Conservation (phyloP, 2,888 invertebrate species). For the Cheilosia pagana region DNA sequence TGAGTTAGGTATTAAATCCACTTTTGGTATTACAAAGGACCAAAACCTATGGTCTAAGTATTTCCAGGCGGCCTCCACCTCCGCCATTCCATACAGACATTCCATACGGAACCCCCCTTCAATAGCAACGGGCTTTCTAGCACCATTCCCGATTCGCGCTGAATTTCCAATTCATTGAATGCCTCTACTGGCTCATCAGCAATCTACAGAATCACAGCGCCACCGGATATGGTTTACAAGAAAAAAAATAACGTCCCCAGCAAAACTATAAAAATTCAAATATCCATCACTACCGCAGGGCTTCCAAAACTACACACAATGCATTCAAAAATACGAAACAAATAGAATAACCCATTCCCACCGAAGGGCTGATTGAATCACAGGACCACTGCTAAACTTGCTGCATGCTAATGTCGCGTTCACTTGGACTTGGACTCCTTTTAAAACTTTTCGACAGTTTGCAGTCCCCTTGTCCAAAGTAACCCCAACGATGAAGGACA, state of each 20-base stretch:
- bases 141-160: no score
- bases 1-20: no score
- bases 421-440: not conserved
- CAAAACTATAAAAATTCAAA: conserved; percentile 33
- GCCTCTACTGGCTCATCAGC: not conserved
- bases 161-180: no score
- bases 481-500: conserved; percentile 41
- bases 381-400: conserved; percentile 62
- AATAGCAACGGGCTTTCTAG: no score
- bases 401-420: conserved; percentile 72
- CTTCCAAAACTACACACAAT: not conserved
- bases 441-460: conserved; percentile 30
- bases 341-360: conserved; percentile 13
- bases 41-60: no score
- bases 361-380: conserved; percentile 65
- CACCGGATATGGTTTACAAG: not conserved
- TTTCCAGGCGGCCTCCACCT: no score
- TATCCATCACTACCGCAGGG: conserved; percentile 3
- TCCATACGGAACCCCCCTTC: no score
- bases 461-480: conserved; percentile 31
- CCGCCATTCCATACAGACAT: no score
- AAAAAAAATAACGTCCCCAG: conserved; percentile 4
- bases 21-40: no score
- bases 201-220: not conserved
- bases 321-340: not conserved